These are phyloP conservation scores for Acrossocheilus fasciatus DNA, from an alignment of 2,797 vertebrate genomes.

Conservation along the genomic window DNA sequence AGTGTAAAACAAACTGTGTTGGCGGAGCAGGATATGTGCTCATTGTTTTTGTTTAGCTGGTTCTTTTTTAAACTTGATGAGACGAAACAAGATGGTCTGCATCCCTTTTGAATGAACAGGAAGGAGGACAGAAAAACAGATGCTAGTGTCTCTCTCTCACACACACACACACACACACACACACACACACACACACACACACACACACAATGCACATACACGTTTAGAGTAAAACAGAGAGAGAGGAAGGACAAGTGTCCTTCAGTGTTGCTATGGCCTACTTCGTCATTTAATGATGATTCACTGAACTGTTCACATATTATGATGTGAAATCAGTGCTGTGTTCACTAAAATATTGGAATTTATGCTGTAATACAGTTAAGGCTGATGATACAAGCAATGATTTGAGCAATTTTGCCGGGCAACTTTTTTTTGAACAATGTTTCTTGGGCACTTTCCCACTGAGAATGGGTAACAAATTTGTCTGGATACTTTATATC, in stretches of 20 bases:
- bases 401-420: no score
- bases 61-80: slow-evolving; percentile 70
- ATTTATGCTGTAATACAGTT: not conserved
- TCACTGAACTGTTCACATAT: not conserved
- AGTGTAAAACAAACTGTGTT: slow-evolving; percentile 27
- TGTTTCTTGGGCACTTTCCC: not conserved
- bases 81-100: slow-evolving; percentile 76
- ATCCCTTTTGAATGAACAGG: slow-evolving; percentile 66
- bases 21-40: slow-evolving; percentile 72
- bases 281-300: slow-evolving; percentile 18
- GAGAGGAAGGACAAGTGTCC: not conserved
- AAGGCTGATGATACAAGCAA: no score
- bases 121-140: slow-evolving; percentile 58
- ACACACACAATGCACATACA: slow-evolving; percentile 32
- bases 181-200: not conserved
- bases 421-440: no score
- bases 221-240: slow-evolving; percentile 22
- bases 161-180: not conserved
- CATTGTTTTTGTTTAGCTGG: slow-evolving; percentile 71
- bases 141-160: slow-evolving; percentile 22
- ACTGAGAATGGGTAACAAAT: not conserved
- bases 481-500: not conserved
- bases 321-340: not conserved
- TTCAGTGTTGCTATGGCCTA: slow-evolving; percentile 5
- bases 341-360: slow-evolving; percentile 1